Conservation (phyloP, 2,888 invertebrate species). For the Abrostola tripartita region DNA sequence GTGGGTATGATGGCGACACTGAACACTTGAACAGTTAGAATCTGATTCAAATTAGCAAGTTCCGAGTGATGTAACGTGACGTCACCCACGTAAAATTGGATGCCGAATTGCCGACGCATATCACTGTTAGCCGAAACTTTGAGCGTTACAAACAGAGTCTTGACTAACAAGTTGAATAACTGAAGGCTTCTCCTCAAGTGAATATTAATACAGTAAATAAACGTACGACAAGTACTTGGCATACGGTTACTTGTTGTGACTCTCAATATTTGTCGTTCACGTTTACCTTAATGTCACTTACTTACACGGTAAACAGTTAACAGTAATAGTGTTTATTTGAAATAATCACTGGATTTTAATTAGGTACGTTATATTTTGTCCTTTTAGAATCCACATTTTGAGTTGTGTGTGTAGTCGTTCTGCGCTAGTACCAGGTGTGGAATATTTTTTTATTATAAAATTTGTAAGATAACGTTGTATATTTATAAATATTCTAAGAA, state of each 20-base stretch:
- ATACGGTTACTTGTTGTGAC: slow-evolving; percentile 10
- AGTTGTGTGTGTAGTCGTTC: too few species aligned
- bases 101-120: slow-evolving; percentile 54
- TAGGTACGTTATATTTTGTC: background rate
- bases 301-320: background rate
- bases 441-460: too few species aligned
- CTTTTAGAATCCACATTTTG: too few species aligned
- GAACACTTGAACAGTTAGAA: background rate
- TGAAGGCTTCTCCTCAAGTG: slow-evolving; percentile 25
- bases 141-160: slow-evolving; percentile 45
- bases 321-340: background rate
- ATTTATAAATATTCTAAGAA: too few species aligned
- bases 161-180: slow-evolving; percentile 48
- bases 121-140: slow-evolving; percentile 54
- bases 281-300: slow-evolving; percentile 18
- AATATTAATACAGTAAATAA: slow-evolving; percentile 46
- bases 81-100: slow-evolving; percentile 55
- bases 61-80: slow-evolving; percentile 38
- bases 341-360: background rate
- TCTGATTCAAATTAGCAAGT: slow-evolving; percentile 42
- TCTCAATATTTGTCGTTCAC: slow-evolving; percentile 22
- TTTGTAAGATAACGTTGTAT: too few species aligned
- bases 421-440: too few species aligned
- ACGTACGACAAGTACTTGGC: background rate
- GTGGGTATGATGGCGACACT: background rate